phyloP scores from a whole-genome alignment of 2,888 invertebrate species.

The Drosophila prostipennis region DNA sequence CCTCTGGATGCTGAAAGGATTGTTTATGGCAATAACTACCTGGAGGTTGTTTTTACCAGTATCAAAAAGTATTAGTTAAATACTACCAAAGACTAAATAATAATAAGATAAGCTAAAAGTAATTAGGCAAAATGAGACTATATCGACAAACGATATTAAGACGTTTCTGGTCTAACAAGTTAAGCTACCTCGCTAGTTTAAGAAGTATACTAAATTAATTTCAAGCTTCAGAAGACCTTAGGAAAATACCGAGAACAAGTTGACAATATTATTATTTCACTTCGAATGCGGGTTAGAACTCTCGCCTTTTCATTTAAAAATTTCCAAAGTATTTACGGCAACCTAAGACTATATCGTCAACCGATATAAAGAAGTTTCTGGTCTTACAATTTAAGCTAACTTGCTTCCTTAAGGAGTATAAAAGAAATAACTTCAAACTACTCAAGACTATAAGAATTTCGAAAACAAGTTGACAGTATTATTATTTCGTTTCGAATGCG shows the following conservation, averaged over 20 bases:
- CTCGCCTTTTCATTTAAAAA: slow-evolving; percentile 9
- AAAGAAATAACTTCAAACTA: not conserved
- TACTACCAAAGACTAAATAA: not conserved
- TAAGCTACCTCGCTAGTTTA: not conserved
- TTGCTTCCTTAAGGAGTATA: not conserved
- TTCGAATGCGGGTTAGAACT: slow-evolving; percentile 3
- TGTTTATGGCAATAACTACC: slow-evolving; percentile 77
- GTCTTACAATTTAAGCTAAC: not conserved
- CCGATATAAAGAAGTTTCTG: not conserved
- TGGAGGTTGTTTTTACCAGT: slow-evolving; percentile 65
- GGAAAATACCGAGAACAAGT: not conserved
- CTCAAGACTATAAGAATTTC: not conserved
- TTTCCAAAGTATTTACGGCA: not conserved
- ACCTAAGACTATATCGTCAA: not conserved
- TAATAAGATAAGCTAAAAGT: not conserved
- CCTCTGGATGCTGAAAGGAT: slow-evolving; percentile 62
- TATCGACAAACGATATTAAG: not conserved
- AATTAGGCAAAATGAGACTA: not conserved
- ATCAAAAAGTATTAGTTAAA: not conserved
- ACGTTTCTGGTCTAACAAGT: not conserved
- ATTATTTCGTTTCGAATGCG: not conserved
- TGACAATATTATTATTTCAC: not conserved
- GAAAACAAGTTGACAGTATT: not conserved
- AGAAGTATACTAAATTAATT: not conserved
- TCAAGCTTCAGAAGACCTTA: too few species aligned